phyloP scores from a whole-genome alignment of 2,113 vertebrate genomes.

The Climacteris rufus region DNA sequence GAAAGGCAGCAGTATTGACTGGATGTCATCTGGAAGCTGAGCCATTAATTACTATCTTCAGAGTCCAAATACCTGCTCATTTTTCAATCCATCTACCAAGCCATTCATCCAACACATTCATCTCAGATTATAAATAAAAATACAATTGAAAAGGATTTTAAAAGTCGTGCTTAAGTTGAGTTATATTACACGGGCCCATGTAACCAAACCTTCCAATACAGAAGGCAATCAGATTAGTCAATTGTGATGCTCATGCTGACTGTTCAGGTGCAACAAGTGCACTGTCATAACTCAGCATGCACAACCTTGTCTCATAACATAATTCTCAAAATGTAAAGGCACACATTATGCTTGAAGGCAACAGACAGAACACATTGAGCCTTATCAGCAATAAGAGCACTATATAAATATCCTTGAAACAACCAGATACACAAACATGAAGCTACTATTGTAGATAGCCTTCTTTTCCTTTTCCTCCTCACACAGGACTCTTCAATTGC shows the following conservation, averaged over 20 bases:
- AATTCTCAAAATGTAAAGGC: not conserved
- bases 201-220: not conserved
- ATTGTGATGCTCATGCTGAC: not conserved
- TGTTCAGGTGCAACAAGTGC: not conserved
- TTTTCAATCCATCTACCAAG: not conserved
- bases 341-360: not conserved
- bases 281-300: not conserved
- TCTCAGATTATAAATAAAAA: not conserved
- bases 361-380: not conserved
- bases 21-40: not conserved
- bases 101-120: not conserved
- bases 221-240: not conserved
- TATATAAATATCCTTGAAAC: not conserved
- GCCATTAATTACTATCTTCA: not conserved
- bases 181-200: not conserved
- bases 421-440: not conserved
- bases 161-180: not conserved
- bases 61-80: not conserved
- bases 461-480: not conserved
- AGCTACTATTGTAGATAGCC: not conserved
- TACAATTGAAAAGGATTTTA: not conserved
- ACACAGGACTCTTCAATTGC: not conserved
- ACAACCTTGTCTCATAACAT: not conserved
- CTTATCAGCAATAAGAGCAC: not conserved
- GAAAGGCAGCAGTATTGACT: not conserved